Evolutionary conservation across 2,888 invertebrate genomes (phyloP).

Genomic region (Aleiodes leptofemur): DNA sequence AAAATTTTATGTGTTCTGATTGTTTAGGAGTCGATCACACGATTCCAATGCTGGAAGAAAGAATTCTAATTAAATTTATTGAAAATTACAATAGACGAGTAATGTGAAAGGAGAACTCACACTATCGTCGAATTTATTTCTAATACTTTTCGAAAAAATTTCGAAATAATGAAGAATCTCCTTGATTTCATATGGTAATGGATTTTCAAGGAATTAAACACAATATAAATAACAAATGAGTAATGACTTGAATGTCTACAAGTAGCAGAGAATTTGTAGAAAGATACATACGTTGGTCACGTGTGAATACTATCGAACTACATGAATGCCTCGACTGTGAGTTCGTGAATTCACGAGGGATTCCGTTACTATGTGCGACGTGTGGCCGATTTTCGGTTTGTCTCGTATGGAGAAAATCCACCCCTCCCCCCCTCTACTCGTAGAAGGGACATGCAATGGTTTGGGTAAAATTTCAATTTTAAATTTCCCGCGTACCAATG

Average conservation of each 20-base stretch:
- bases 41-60: too few relatives aligned
- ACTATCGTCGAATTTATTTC: too few relatives aligned
- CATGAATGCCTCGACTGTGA: conserved; percentile 47
- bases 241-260: background rate
- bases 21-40: too few relatives aligned
- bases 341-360: conserved; percentile 45
- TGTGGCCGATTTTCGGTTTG: conserved; percentile 5
- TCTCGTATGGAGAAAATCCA: conserved; percentile 26
- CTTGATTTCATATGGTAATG: too few relatives aligned
- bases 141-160: too few relatives aligned
- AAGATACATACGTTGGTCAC: conserved; percentile 33
- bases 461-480: conserved; percentile 53
- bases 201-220: too few relatives aligned
- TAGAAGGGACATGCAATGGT: conserved; percentile 31
- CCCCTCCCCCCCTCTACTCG: conserved; percentile 40
- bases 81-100: too few relatives aligned
- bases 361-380: conserved; percentile 42
- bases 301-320: conserved; percentile 51
- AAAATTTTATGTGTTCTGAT: too few relatives aligned
- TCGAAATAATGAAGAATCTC: too few relatives aligned
- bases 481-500: conserved; percentile 48
- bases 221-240: too few relatives aligned
- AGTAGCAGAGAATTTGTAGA: conserved; percentile 10
- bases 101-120: too few relatives aligned
- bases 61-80: too few relatives aligned